These are phyloP conservation scores for Delia radicum DNA, from an alignment of 1,140 invertebrate species.

Conservation along the genomic window DNA sequence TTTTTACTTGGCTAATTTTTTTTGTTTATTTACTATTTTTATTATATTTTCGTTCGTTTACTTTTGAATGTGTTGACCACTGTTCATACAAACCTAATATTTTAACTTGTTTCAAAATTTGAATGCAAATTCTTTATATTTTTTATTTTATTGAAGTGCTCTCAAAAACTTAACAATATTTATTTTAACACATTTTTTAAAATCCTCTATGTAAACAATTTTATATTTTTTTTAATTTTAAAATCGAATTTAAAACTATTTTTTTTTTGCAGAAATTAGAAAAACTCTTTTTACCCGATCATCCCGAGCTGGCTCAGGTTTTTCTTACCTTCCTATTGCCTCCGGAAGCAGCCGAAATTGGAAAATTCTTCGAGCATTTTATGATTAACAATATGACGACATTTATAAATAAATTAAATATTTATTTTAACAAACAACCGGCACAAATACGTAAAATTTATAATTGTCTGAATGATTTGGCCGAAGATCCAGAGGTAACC, in stretches of 20 bases:
- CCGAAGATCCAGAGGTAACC: constrained; percentile 62
- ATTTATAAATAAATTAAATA: constrained; percentile 70
- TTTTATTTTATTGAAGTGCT: no score
- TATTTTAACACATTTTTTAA: no score
- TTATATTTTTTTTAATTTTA: not conserved
- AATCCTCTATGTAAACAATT: no score
- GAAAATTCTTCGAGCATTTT: constrained; percentile 74
- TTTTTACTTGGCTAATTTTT: no score
- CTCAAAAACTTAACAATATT: no score
- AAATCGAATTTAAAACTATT: no score
- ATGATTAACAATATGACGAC: constrained; percentile 69
- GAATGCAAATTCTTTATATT: no score
- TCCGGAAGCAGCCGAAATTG: constrained; percentile 73
- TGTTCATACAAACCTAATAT: no score
- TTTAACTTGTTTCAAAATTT: no score
- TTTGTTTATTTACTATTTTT: no score
- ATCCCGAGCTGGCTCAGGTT: constrained; percentile 74
- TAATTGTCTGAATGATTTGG: constrained; percentile 65
- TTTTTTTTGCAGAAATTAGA: constrained; percentile 61
- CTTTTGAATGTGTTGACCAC: no score
- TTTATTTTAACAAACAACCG: constrained; percentile 66
- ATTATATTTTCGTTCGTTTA: no score
- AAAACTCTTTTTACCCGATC: constrained; percentile 64
- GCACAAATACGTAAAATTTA: constrained; percentile 71
- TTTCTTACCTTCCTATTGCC: constrained; percentile 79